Base-by-base conservation (phyloP, 35 echinoderm and acorn worm genomes). In the Ophiothrix spiculata region DNA sequence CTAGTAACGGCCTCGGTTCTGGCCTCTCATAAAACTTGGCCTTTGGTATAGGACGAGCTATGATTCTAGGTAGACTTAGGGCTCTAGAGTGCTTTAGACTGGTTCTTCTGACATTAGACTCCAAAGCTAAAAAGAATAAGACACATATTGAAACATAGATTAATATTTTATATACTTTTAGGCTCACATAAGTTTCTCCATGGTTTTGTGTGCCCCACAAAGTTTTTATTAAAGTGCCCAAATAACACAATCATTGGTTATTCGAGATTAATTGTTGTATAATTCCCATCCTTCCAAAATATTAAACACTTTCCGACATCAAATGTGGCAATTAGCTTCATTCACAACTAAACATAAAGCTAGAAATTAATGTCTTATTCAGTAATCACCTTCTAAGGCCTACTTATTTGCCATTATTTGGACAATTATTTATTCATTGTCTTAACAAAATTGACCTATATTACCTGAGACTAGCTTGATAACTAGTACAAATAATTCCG, bases 31-130 rank as follows among this genome's bases (percentile, higher is more conserved):
- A 60, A 35, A 60, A 63, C 34, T 64, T 63, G 54, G 11, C 35
- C 32, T 32, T 37, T 1, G 46, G 54, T 8, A 35, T 15, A 64
- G 42, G 81, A 35, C n/a, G 46, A 2, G 28, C 31, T 1, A 36
- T 36, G 19, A 84, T 60, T 60, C 37, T 84, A 1, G 81, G 54
- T 37, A 84, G 35, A 60, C 81, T 84, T 60, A 84, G 36, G 19
- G 32, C 81, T 84, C 81, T 31, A 16, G 81, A 84, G 54, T 84
- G 81, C 81, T 84, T 60, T 56, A 84, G 49, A 33, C 81, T 84
- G 81, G 81, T 84, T 37, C 81, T 31, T 15, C 81, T n/a, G 34
- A 84, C 37, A 63, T 63, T 84, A 39, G 36, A 41, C 38, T 77
- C 40, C 16, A 77, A 32, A 29, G 75, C 75, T 76, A 16, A 31